phyloP scores from a whole-genome alignment of 2,797 vertebrate genomes.

The Crenichthys baileyi region DNA sequence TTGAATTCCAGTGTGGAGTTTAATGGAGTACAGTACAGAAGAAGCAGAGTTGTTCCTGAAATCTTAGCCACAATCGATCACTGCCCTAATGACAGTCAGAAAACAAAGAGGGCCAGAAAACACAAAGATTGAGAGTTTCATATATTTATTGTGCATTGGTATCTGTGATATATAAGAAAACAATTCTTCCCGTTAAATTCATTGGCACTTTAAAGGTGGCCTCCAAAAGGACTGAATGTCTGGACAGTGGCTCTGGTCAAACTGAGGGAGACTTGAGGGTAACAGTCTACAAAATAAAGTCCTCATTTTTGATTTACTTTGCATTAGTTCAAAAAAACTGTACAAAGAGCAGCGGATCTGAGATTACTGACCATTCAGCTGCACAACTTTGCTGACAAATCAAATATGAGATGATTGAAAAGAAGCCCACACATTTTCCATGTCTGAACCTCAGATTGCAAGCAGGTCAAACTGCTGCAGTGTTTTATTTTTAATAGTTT shows the following conservation, averaged over 20 bases:
- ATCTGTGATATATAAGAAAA: slow-evolving; percentile 25
- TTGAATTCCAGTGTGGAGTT: too few relatives aligned
- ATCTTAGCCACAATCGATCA: too few relatives aligned
- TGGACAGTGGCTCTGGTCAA: slow-evolving; percentile 16
- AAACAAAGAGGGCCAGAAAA: background rate
- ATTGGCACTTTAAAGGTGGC: slow-evolving; percentile 63
- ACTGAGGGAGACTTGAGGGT: background rate
- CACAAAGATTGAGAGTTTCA: background rate
- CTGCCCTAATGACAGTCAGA: background rate
- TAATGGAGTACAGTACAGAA: too few relatives aligned
- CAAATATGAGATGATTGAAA: background rate
- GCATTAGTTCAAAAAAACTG: background rate
- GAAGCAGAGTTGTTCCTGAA: background rate
- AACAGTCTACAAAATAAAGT: slow-evolving; percentile 13
- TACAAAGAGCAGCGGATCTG: background rate
- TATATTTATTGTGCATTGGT: slow-evolving; percentile 1
- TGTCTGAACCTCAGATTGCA: slow-evolving; percentile 2
- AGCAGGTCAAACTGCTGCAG: slow-evolving; percentile 27
- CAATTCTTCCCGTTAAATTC: slow-evolving; percentile 38
- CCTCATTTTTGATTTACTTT: background rate
- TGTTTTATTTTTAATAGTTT: slow-evolving; percentile 10
- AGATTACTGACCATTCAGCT: background rate
- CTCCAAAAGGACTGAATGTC: slow-evolving; percentile 19
- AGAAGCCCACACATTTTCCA: background rate
- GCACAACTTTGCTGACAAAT: background rate